These are phyloP conservation scores for Drosophila aff. DNA, from an alignment of 1,140 invertebrate genomes.

Conservation along the genomic window DNA sequence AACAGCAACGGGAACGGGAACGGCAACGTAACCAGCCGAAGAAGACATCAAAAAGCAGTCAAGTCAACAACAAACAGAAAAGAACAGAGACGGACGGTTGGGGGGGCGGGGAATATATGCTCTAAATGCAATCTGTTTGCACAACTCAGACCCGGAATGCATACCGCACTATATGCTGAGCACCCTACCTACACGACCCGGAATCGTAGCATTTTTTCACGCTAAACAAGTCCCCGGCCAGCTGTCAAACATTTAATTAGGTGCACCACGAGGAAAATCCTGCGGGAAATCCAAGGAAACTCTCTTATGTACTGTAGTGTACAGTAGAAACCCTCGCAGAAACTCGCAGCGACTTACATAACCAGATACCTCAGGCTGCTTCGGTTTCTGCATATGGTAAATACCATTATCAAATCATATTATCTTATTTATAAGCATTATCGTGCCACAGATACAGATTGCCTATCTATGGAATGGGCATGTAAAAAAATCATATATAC, in stretches of 20 bases:
- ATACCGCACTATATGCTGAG: slow-evolving; percentile 12
- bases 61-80: slow-evolving; percentile 61
- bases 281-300: slow-evolving; percentile 1
- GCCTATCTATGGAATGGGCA: slow-evolving; percentile 82
- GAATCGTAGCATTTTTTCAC: slow-evolving; percentile 42
- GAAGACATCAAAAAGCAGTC: slow-evolving; percentile 61
- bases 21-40: slow-evolving; percentile 35
- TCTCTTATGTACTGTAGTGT: background rate
- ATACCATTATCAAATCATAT: slow-evolving; percentile 85
- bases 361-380: slow-evolving; percentile 32
- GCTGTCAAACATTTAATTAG: slow-evolving; percentile 71
- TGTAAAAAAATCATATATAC: slow-evolving; percentile 72
- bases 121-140: slow-evolving; percentile 79
- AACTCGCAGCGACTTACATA: slow-evolving; percentile 4
- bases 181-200: slow-evolving; percentile 2
- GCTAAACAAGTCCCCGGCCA: slow-evolving; percentile 37
- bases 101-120: slow-evolving; percentile 50
- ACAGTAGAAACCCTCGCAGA: background rate
- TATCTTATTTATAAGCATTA: slow-evolving; percentile 85
- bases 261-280: slow-evolving; percentile 40
- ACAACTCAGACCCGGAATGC: slow-evolving; percentile 34
- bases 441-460: slow-evolving; percentile 82
- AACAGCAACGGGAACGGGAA: slow-evolving; percentile 8
- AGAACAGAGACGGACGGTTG: slow-evolving; percentile 20
- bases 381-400: slow-evolving; percentile 83